Base-by-base conservation (phyloP, 2,113 vertebrate species). In the Epinephelus cyanopodus region DNA sequence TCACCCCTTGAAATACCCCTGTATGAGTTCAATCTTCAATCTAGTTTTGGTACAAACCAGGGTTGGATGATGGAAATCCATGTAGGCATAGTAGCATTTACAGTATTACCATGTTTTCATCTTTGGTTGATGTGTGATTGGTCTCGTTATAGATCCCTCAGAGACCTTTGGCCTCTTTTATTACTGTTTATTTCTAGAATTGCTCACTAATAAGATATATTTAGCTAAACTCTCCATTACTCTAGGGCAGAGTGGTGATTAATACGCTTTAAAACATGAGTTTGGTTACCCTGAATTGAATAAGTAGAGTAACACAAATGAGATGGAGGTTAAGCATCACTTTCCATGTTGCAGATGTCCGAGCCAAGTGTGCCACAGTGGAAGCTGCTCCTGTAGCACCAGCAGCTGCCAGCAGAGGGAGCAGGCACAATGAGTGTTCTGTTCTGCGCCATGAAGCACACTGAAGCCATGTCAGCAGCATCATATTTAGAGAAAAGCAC, bases 371-470 rank as follows among this genome's bases (percentile, higher is more conserved):
- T 81, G 83, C 67, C 54, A 48, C 57, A 50, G 81, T 50, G 45
- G 37, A 27, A 61, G 45, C 18, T 9, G 66, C 9, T 47, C 65
- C 33, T 85, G 79, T 23, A 75, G 71, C 80, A 33, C 82, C 87
- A 29, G 29, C 62, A 29, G 63, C 78, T 37, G 61, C 92, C 93
- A 90, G 45, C 79, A 89, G 94, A 83, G 81, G 85, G 90, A 1
- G 88, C 69, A 0, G 21, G 17, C 67, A 93, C 93, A 94, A 92
- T 79, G 81, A 90, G 45, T 5, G 33, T 76, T 92, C 87, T 94
- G 91, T 94, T 74, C 23, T 57, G 85, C 23, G 45, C 25, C 54
- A 3, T 5, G 56, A 42, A 50, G 68, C 52, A 13, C 18, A 10
- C 61, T 25, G 0, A 52, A 69, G 62, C 61, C 69, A 62, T 84